phyloP scores from a whole-genome alignment of 2,113 vertebrate genomes.

The Thomomys bottae region DNA sequence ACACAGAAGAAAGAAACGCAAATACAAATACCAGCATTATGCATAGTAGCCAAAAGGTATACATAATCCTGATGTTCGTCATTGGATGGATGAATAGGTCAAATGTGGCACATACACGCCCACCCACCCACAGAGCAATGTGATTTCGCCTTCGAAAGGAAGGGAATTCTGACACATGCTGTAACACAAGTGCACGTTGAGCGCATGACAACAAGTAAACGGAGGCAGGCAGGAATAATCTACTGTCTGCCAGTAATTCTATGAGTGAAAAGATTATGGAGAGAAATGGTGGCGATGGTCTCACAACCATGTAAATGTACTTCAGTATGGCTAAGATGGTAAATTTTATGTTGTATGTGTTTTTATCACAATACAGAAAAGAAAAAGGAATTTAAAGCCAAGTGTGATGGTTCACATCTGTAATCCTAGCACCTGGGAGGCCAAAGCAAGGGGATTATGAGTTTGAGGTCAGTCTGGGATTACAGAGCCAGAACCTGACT shows the following conservation, averaged over 20 bases:
- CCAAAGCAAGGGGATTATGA: neutral
- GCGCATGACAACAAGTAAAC: neutral
- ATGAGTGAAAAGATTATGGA: neutral
- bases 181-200: neutral
- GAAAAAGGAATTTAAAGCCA: neutral
- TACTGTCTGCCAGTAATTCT: neutral
- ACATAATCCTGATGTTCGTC: neutral
- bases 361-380: neutral
- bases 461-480: neutral
- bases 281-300: neutral
- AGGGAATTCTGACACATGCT: neutral
- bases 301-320: neutral
- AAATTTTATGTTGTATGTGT: neutral
- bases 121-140: neutral
- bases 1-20: neutral
- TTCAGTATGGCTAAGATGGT: too few relatives aligned
- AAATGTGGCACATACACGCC: neutral
- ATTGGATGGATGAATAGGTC: neutral
- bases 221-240: neutral
- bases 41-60: neutral
- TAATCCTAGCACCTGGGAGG: neutral
- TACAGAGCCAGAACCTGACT: neutral
- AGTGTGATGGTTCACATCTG: neutral
- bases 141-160: neutral
- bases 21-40: neutral